These are phyloP conservation scores for Oryzias curvinotus DNA, from an alignment of 2,113 vertebrate species.

Conservation along the genomic window DNA sequence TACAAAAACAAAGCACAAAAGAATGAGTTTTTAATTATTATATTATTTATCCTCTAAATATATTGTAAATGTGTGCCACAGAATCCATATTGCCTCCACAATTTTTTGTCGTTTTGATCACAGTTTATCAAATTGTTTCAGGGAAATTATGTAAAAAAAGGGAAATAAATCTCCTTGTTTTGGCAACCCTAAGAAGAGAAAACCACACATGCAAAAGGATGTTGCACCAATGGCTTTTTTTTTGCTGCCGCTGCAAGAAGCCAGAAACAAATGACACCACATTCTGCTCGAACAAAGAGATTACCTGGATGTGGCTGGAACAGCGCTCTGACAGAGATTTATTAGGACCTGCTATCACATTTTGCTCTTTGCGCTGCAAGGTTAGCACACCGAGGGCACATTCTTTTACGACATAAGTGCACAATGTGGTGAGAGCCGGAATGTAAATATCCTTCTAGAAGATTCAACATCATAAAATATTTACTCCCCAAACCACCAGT, in stretches of 20 bases:
- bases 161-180: not conserved
- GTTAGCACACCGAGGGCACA: slow-evolving; percentile 51
- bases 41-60: too few species aligned
- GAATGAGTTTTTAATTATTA: too few species aligned
- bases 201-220: slow-evolving; percentile 31
- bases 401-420: slow-evolving; percentile 27
- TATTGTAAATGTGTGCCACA: too few species aligned
- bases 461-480: not conserved
- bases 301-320: slow-evolving; percentile 63
- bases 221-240: slow-evolving; percentile 37
- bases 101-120: too few species aligned
- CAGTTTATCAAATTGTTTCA: too few species aligned
- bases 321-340: slow-evolving; percentile 74
- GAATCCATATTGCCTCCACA: too few species aligned
- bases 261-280: slow-evolving; percentile 60
- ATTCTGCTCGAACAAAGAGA: slow-evolving; percentile 71
- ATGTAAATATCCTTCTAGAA: not conserved
- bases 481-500: not conserved
- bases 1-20: too few species aligned
- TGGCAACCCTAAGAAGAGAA: slow-evolving; percentile 10
- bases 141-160: too few species aligned
- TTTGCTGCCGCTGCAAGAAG: slow-evolving; percentile 64
- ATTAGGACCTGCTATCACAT: slow-evolving; percentile 63
- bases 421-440: slow-evolving; percentile 7
- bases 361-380: slow-evolving; percentile 65